Conservation (phyloP, 2,113 vertebrate species). For the Dromas ardeola region DNA sequence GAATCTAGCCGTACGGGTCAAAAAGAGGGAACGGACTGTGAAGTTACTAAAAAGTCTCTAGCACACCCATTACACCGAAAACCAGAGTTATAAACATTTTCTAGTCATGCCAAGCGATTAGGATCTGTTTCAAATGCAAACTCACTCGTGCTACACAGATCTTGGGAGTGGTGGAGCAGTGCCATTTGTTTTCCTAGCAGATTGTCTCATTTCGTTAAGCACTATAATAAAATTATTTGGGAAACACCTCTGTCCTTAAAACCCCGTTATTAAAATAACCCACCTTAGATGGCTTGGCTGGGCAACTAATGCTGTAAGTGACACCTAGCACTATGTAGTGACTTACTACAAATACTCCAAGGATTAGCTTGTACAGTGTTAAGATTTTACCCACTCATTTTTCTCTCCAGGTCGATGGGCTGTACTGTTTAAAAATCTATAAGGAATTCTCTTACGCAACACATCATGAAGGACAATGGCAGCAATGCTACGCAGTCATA, state of each 20-base stretch:
- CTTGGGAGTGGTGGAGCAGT: background rate
- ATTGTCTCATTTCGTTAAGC: background rate
- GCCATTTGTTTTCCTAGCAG: background rate
- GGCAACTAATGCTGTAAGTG: background rate
- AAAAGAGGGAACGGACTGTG: background rate
- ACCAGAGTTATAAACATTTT: background rate
- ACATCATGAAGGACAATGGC: background rate
- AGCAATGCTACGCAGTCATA: background rate
- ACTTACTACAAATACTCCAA: background rate
- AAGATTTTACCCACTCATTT: background rate
- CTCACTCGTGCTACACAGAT: background rate
- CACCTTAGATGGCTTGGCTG: background rate
- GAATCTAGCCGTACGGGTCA: background rate
- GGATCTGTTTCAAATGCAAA: background rate
- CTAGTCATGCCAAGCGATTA: background rate
- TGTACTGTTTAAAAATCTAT: background rate
- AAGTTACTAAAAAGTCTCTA: background rate
- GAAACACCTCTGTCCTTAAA: background rate
- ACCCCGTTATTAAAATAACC: background rate
- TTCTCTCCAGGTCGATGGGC: background rate
- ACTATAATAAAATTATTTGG: background rate
- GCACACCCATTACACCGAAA: background rate
- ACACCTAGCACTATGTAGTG: background rate
- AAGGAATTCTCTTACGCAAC: background rate
- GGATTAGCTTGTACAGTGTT: background rate